Percentiles rank a stretch among this genome's conserved stretches.
Conservation (phyloP, 2,888 invertebrate genomes). For the Blera fallax region DNA sequence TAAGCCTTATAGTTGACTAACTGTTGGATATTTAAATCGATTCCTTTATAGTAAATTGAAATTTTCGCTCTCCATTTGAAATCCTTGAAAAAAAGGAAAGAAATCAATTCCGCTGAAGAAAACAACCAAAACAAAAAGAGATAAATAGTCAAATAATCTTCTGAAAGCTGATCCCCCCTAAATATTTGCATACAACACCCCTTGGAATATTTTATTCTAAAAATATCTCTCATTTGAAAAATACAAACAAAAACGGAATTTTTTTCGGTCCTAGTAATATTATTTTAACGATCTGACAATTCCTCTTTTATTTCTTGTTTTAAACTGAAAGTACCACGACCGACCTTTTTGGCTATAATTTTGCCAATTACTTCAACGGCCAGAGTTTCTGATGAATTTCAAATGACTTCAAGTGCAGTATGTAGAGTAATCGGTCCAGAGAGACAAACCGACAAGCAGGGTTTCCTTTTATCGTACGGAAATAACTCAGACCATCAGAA, state of each 20-base stretch:
- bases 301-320: neutral
- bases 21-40: neutral
- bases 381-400: neutral
- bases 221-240: neutral
- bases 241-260: neutral
- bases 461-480: neutral
- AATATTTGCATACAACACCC: neutral
- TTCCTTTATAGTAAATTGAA: neutral
- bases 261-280: neutral
- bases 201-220: neutral
- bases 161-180: neutral
- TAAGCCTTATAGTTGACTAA: neutral
- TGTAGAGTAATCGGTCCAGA: neutral
- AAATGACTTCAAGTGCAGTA: neutral
- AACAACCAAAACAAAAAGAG: neutral
- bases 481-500: neutral
- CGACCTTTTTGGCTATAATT: neutral
- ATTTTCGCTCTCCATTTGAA: neutral
- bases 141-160: neutral
- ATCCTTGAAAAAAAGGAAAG: neutral
- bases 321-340: neutral
- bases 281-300: neutral
- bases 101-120: neutral
- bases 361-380: neutral
- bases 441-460: neutral